Evolutionary conservation across 2,113 vertebrate species (phyloP).

Genomic region (Anguilla rostrata): DNA sequence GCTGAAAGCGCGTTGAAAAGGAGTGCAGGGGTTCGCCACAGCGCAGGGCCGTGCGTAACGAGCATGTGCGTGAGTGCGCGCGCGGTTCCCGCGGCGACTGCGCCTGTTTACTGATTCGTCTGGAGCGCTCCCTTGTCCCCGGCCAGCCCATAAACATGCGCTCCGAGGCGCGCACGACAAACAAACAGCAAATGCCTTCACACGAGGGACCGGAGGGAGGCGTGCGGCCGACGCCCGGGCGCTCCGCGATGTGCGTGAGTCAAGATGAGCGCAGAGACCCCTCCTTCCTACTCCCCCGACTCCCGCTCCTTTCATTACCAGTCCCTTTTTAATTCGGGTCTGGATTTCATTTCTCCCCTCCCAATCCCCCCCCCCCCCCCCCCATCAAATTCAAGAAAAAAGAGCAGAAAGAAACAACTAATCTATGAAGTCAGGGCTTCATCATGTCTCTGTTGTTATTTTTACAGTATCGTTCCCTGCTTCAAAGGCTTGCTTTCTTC

Average conservation of each 20-base stretch:
- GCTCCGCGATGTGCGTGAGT: slow-evolving; percentile 59
- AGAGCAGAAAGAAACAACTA: slow-evolving; percentile 44
- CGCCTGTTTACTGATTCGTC: neutral
- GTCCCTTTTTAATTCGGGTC: slow-evolving; percentile 62
- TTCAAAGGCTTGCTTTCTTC: slow-evolving; percentile 56
- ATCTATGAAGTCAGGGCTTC: slow-evolving; percentile 58
- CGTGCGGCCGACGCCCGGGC: slow-evolving; percentile 54
- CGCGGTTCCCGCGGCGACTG: neutral
- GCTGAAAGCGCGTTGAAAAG: neutral
- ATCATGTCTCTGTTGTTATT: slow-evolving; percentile 59
- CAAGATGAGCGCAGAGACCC: slow-evolving; percentile 52
- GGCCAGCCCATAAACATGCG: slow-evolving; percentile 22
- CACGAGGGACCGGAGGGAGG: slow-evolving; percentile 39
- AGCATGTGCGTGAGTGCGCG: neutral
- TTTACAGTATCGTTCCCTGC: slow-evolving; percentile 50
- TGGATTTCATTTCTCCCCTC: slow-evolving; percentile 67
- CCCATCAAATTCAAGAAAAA: slow-evolving; percentile 54
- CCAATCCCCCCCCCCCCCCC: slow-evolving; percentile 14
- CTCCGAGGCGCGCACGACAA: slow-evolving; percentile 43
- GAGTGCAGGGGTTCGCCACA: neutral
- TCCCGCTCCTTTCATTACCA: slow-evolving; percentile 65
- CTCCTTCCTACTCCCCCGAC: slow-evolving; percentile 32
- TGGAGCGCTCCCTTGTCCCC: neutral
- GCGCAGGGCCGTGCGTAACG: neutral
- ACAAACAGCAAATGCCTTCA: slow-evolving; percentile 50